Percentiles rank a stretch among this genome's conserved stretches.
Conservation (phyloP, 2,888 invertebrate species). For the Antheraea yamamai region DNA sequence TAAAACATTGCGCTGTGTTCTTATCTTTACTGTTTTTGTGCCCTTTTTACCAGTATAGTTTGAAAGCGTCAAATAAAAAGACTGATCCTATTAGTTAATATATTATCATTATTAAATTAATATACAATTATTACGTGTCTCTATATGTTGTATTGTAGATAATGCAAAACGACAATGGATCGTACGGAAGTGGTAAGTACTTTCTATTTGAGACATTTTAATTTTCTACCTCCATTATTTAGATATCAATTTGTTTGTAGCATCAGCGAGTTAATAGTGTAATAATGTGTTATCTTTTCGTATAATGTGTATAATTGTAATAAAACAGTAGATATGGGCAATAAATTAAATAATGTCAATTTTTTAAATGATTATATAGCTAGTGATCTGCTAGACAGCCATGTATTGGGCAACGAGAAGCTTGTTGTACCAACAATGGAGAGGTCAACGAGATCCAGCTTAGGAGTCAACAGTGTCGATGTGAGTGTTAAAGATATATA, state of each 20-base stretch:
- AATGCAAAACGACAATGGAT: conserved; percentile 73
- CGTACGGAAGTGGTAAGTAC: conserved; percentile 73
- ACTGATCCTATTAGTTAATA: conserved; percentile 16
- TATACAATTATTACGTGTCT: not conserved
- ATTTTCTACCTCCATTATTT: conserved; percentile 52
- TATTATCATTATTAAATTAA: not conserved
- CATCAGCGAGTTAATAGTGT: conserved; percentile 46
- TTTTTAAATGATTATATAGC: conserved; percentile 72
- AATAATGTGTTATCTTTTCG: conserved; percentile 54
- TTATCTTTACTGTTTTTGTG: conserved; percentile 45
- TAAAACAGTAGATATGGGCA: conserved; percentile 70
- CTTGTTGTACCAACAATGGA: conserved; percentile 66
- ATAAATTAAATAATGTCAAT: conserved; percentile 71
- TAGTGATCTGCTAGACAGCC: conserved; percentile 78
- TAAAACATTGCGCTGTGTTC: conserved; percentile 39
- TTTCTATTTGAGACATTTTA: conserved; percentile 36
- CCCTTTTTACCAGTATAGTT: conserved; percentile 29
- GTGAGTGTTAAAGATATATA: conserved; percentile 54
- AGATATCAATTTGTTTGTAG: conserved; percentile 44
- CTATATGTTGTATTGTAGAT: conserved; percentile 21
- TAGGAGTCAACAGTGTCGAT: conserved; percentile 76
- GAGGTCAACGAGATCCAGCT: conserved; percentile 69
- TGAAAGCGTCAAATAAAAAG: conserved; percentile 31
- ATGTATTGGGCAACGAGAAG: conserved; percentile 75
- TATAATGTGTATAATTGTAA: conserved; percentile 64